Base-by-base conservation (phyloP, 2,113 vertebrate genomes). In the Clinocottus analis region DNA sequence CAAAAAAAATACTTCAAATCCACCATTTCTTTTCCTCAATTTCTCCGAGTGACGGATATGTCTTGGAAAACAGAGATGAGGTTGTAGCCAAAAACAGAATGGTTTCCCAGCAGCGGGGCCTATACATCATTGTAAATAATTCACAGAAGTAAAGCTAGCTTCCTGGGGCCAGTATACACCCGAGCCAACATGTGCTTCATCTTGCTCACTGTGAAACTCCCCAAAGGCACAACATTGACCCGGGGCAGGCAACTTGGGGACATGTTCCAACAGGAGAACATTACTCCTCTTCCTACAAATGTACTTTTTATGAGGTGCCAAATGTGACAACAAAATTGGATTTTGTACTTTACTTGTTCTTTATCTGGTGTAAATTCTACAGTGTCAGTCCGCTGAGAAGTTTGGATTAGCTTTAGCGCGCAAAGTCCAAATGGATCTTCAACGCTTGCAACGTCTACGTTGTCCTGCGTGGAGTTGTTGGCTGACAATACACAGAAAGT, bases 111-210 rank as follows among this genome's bases (percentile, higher is more conserved):
- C 90, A 91, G 85, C 58, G 2, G 66, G 78, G 79, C 56, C 87
- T 65, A 92, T 93, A 92, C 86, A 93, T 94, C 93, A 93, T 84
- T 64, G 85, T 93, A 91, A 94, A 94, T 94, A 94, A 94, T 93
- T 91, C 83, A 92, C 87, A 64, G 69, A 78, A 86, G 88, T 85
- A 85, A 82, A 87, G 84, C 80, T 77, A 80, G 87, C 80, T 92
- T 91, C 85, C 87, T 33, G 75, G 67, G 83, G 89, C 87, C 80
- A 78, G 75, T 72, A 37, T 37, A 67, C 61, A 2, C 79, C 81
- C 78, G 82, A 71, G 77, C 91, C 89, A 90, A 93, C 90, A 91
- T 89, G 85, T 82, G 85, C 93, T 92, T 80, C 70, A 89, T 93
- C 90, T 92, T 93, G 55, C 76, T 93, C 92, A 84, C 81, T 65